Conservation (phyloP, 2,113 vertebrate species). For the Apus apus region DNA sequence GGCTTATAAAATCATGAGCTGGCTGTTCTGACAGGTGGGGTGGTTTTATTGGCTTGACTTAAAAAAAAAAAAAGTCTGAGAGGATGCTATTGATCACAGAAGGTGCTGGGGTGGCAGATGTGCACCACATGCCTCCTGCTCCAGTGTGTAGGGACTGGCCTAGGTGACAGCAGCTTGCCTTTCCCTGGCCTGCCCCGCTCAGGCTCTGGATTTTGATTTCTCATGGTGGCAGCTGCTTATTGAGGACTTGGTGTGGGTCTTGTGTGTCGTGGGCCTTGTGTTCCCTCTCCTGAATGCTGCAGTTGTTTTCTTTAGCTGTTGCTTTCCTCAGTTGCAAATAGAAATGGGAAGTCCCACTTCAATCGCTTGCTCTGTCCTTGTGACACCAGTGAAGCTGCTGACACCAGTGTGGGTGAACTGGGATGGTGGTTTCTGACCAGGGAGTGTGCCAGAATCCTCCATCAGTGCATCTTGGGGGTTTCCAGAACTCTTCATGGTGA, state of each 20-base stretch:
- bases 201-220: neutral
- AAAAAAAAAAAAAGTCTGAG: neutral
- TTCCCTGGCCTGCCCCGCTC: neutral
- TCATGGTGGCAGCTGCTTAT: neutral
- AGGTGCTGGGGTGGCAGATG: neutral
- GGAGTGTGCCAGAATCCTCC: neutral
- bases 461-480: neutral
- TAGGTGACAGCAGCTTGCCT: rapidly evolving
- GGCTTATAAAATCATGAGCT: neutral
- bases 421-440: neutral
- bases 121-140: neutral
- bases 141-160: rapidly evolving
- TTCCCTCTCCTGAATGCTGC: neutral
- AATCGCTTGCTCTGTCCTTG: neutral
- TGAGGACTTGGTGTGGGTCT: neutral
- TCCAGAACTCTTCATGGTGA: neutral
- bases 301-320: neutral
- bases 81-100: neutral
- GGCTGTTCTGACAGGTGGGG: neutral
- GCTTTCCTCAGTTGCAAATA: neutral
- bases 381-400: neutral
- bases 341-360: neutral
- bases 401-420: neutral
- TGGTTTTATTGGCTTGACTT: neutral
- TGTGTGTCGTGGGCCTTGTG: rapidly evolving